These are phyloP conservation scores for Drosophila prosaltans DNA, from an alignment of 1,140 invertebrate genomes.

Conservation along the genomic window DNA sequence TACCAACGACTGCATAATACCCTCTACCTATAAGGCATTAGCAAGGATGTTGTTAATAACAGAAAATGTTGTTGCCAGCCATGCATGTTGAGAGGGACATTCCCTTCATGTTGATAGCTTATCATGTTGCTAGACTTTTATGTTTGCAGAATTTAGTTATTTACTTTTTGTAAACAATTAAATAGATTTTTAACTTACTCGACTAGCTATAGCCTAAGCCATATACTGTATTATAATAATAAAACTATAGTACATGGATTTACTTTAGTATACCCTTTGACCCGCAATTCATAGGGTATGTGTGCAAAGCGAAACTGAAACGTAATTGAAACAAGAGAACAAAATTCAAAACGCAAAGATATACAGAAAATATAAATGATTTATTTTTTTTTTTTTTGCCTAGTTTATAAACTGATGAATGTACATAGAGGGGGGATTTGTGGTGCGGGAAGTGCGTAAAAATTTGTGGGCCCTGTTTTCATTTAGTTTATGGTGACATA, in stretches of 20 bases:
- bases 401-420: neutral
- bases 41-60: neutral
- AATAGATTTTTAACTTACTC: too few relatives aligned
- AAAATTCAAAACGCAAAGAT: conserved; percentile 7
- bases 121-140: neutral
- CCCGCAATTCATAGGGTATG: neutral
- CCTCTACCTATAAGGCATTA: neutral
- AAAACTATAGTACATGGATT: neutral
- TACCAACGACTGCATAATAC: neutral
- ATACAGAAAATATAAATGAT: conserved; percentile 7
- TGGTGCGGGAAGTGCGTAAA: neutral
- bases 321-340: conserved; percentile 35
- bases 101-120: neutral
- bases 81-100: too few relatives aligned
- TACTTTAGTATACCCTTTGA: neutral
- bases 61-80: neutral
- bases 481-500: conserved; percentile 63
- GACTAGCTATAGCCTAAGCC: too few relatives aligned
- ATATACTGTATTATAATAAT: too few relatives aligned
- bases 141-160: too few relatives aligned
- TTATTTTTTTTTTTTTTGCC: conserved; percentile 6
- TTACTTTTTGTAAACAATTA: too few relatives aligned
- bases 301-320: conserved; percentile 14
- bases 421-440: neutral
- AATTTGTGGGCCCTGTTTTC: conserved; percentile 14